Evolutionary conservation across 2,113 vertebrate species (phyloP).

Genomic region (Coracopsis vasa): DNA sequence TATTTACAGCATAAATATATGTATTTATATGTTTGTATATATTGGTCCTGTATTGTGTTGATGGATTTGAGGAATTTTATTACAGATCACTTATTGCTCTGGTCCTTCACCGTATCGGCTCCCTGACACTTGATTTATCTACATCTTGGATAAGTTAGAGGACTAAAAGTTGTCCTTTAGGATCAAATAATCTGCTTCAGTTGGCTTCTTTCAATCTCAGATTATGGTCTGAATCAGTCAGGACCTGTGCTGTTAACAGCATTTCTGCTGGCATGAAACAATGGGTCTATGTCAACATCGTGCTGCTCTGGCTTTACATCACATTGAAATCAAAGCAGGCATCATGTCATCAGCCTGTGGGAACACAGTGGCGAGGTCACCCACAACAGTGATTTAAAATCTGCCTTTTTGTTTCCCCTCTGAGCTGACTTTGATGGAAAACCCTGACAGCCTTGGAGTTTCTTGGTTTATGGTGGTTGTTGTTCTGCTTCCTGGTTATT

Average conservation of each 20-base stretch:
- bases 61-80: neutral
- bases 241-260: neutral
- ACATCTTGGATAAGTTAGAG: neutral
- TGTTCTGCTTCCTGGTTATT: conserved; percentile 49
- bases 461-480: conserved; percentile 36
- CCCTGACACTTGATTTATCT: neutral
- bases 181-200: neutral
- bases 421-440: conserved; percentile 10
- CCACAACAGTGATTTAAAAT: conserved; percentile 7
- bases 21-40: neutral
- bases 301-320: neutral
- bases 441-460: neutral
- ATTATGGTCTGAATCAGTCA: conserved; percentile 34
- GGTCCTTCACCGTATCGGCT: neutral
- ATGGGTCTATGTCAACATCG: neutral
- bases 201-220: neutral
- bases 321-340: conserved; percentile 14
- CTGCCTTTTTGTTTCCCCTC: neutral
- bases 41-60: neutral
- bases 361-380: neutral
- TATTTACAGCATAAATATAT: neutral
- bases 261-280: neutral
- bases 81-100: neutral
- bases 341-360: conserved; percentile 26
- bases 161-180: neutral